Conservation (phyloP, 2,113 vertebrate species). For the Thalassoma bifasciatum region DNA sequence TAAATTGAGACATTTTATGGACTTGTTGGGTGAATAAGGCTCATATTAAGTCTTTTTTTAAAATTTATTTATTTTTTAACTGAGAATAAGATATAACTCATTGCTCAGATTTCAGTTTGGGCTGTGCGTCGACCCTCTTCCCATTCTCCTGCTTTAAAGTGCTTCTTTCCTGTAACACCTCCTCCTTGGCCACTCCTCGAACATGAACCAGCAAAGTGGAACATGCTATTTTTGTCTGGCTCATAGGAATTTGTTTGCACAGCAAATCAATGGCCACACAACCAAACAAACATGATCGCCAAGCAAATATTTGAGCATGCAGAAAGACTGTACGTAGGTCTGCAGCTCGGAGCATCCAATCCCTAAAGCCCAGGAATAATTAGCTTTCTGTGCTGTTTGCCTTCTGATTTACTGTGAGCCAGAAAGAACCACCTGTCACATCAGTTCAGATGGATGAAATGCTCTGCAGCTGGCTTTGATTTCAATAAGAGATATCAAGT, state of each 20-base stretch:
- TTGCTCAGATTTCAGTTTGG: too few species aligned
- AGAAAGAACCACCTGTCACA: constrained; percentile 72
- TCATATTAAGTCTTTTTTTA: too few species aligned
- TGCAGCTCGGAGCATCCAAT: constrained; percentile 65
- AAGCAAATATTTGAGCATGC: constrained; percentile 79
- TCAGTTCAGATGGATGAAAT: constrained; percentile 47
- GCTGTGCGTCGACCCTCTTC: too few species aligned
- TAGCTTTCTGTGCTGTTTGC: constrained; percentile 73
- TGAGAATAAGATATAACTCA: too few species aligned
- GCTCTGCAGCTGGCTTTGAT: constrained; percentile 45
- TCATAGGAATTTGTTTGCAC: constrained; percentile 69
- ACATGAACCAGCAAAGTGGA: constrained; percentile 60
- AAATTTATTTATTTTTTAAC: too few species aligned
- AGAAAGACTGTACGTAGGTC: constrained; percentile 63
- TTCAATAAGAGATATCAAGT: constrained; percentile 39
- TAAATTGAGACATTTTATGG: constrained; percentile 20
- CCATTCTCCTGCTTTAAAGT: neutral
- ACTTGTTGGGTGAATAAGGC: neutral
- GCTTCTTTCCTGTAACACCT: constrained; percentile 46
- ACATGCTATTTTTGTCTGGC: constrained; percentile 62
- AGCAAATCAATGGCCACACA: constrained; percentile 76
- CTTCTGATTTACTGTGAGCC: constrained; percentile 70
- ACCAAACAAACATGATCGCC: constrained; percentile 77
- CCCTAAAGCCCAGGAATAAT: constrained; percentile 74
- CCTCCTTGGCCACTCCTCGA: constrained; percentile 43